phyloP scores from a whole-genome alignment of 2,888 invertebrate species.

The Polydrusus tereticollis region DNA sequence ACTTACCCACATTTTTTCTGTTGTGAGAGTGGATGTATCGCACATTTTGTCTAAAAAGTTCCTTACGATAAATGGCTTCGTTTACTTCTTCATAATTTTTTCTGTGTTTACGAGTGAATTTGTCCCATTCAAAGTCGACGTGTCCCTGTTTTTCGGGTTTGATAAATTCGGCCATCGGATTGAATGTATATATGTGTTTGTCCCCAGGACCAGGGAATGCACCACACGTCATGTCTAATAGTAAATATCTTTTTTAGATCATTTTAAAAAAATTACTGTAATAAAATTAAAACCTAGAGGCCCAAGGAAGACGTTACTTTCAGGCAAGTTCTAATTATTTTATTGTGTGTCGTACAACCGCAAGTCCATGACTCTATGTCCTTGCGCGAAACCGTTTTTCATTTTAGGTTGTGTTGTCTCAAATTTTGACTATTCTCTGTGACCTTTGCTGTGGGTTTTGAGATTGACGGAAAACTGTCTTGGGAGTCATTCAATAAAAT shows the following conservation, averaged over 20 bases:
- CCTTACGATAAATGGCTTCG: conserved; percentile 80
- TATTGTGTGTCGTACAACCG: too few relatives aligned
- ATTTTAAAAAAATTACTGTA: too few relatives aligned
- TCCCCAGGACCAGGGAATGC: conserved; percentile 91
- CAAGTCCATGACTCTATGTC: too few relatives aligned
- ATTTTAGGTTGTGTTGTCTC: too few relatives aligned
- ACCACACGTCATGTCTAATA: conserved; percentile 77
- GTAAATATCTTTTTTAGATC: background rate
- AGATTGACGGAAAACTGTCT: too few relatives aligned
- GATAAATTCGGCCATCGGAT: conserved; percentile 94
- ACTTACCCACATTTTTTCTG: conserved; percentile 61
- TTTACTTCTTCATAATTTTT: conserved; percentile 75
- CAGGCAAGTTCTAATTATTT: too few relatives aligned
- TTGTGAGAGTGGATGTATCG: conserved; percentile 70
- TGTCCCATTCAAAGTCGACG: conserved; percentile 80
- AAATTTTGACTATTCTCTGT: too few relatives aligned
- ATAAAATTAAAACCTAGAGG: too few relatives aligned
- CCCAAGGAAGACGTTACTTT: too few relatives aligned
- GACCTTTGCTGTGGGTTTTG: too few relatives aligned
- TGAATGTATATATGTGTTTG: conserved; percentile 84
- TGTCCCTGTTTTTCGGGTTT: conserved; percentile 78
- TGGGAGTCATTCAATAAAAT: too few relatives aligned
- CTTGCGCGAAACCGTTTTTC: too few relatives aligned
- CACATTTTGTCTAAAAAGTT: conserved; percentile 89
- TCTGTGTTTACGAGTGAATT: conserved; percentile 81